A percentile compares a stretch with the other conserved stretches of the same genome.
Evolutionary conservation across 1,140 invertebrate genomes (phyloP).

Genomic region (Cepaea nemoralis): DNA sequence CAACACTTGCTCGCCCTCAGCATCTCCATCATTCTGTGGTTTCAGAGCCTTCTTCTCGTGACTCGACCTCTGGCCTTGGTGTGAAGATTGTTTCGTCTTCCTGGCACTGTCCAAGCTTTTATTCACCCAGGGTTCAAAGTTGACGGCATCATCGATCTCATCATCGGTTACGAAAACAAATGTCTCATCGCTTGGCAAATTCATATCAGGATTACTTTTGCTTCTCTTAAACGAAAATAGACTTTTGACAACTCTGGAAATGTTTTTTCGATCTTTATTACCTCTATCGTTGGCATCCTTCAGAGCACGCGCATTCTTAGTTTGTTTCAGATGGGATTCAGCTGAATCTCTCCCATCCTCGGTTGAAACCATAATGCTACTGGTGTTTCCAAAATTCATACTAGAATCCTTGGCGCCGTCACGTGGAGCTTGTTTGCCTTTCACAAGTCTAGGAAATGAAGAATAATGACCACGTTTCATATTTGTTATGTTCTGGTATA

Average conservation of each 20-base stretch:
- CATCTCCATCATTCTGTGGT: neutral
- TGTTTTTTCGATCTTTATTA: neutral
- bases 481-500: neutral
- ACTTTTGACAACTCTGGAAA: neutral
- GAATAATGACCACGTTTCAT: neutral
- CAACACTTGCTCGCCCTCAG: neutral
- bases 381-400: neutral
- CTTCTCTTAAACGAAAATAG: neutral
- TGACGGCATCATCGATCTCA: neutral
- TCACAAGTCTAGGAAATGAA: no score
- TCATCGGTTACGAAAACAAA: neutral
- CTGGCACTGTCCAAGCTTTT: slow-evolving; percentile 13
- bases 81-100: neutral
- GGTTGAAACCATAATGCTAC: neutral
- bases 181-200: neutral
- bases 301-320: neutral
- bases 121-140: neutral
- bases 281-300: neutral
- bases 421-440: neutral
- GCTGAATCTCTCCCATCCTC: neutral
- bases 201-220: slow-evolving; percentile 2
- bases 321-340: neutral
- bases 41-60: neutral
- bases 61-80: neutral
- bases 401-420: neutral